A percentile compares a stretch with the other conserved stretches of the same genome.
These are phyloP conservation scores for Chloroclystis v-ata DNA, from an alignment of 2,888 invertebrate genomes.

Conservation along the genomic window DNA sequence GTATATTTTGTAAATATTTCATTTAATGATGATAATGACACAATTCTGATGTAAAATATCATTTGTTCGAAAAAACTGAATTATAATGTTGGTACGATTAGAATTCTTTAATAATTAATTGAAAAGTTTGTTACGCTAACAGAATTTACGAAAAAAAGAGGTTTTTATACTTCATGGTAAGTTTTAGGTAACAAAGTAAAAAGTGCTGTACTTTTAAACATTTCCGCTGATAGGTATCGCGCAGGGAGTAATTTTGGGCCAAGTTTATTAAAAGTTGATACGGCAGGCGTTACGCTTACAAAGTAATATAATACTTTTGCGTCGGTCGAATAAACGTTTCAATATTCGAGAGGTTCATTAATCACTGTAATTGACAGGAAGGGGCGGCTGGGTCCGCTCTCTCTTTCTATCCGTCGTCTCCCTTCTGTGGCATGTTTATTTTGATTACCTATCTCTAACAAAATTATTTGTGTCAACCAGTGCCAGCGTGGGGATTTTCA, in stretches of 20 bases:
- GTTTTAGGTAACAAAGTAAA: not conserved
- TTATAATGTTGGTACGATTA: too few relatives aligned
- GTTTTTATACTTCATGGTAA: too few relatives aligned
- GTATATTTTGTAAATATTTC: too few relatives aligned
- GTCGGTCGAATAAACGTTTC: constrained; percentile 71
- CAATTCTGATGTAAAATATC: too few relatives aligned
- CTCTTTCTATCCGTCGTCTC: constrained; percentile 39
- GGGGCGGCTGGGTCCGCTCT: constrained; percentile 55
- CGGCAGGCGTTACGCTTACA: constrained; percentile 42
- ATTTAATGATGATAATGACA: too few relatives aligned
- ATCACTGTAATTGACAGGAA: constrained; percentile 75
- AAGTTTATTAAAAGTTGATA: constrained; percentile 67
- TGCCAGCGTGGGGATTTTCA: not conserved
- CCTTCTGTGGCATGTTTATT: constrained; percentile 44
- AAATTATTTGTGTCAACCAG: constrained; percentile 30
- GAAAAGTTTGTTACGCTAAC: too few relatives aligned
- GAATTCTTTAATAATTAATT: too few relatives aligned
- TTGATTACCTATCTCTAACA: constrained; percentile 44
- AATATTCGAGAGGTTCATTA: constrained; percentile 74
- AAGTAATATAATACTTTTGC: constrained; percentile 70
- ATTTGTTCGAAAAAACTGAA: too few relatives aligned
- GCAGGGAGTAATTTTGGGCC: constrained; percentile 36
- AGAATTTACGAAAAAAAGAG: too few relatives aligned
- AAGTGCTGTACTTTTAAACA: not conserved
- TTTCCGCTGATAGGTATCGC: constrained; percentile 13